These are phyloP conservation scores for Drosophila subobscura DNA, from an alignment of 1,140 invertebrate species.

Conservation along the genomic window DNA sequence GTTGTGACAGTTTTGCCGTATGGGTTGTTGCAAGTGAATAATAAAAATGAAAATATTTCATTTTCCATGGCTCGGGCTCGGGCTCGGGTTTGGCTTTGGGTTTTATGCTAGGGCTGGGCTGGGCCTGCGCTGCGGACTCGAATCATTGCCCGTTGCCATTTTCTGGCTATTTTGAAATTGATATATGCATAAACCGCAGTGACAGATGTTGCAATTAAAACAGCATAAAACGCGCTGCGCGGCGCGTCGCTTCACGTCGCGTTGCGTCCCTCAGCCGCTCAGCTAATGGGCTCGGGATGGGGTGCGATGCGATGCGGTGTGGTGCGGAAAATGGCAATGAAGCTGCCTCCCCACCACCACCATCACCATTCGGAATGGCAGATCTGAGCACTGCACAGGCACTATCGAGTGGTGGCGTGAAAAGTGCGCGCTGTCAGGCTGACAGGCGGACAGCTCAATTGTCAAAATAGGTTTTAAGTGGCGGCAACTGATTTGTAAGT, in stretches of 20 bases:
- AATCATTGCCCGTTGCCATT: slow-evolving; percentile 61
- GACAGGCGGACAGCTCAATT: slow-evolving; percentile 80
- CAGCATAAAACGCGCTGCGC: slow-evolving; percentile 67
- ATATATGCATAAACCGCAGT: slow-evolving; percentile 83
- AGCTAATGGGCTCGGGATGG: slow-evolving; percentile 32
- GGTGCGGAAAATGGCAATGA: slow-evolving; percentile 8
- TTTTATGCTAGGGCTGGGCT: slow-evolving; percentile 26
- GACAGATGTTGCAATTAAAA: slow-evolving; percentile 84
- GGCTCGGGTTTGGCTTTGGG: slow-evolving; percentile 30
- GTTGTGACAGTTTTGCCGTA: slow-evolving; percentile 75
- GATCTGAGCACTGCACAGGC: not conserved
- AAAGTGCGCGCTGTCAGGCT: slow-evolving; percentile 70
- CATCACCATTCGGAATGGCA: not conserved
- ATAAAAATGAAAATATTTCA: slow-evolving; percentile 80
- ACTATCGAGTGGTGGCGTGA: slow-evolving; percentile 48
- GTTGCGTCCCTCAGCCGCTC: slow-evolving; percentile 29
- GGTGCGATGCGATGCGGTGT: not conserved
- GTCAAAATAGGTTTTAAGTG: slow-evolving; percentile 83
- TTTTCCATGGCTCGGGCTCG: slow-evolving; percentile 57
- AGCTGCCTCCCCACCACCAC: slow-evolving; percentile 23
- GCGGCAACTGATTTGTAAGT: slow-evolving; percentile 72
- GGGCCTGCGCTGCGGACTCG: slow-evolving; percentile 11
- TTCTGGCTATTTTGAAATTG: slow-evolving; percentile 77
- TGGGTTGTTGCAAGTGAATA: slow-evolving; percentile 59
- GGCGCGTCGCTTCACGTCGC: slow-evolving; percentile 11